phyloP scores from a whole-genome alignment of 1,140 invertebrate species.

The Lepidurus couesii region DNA sequence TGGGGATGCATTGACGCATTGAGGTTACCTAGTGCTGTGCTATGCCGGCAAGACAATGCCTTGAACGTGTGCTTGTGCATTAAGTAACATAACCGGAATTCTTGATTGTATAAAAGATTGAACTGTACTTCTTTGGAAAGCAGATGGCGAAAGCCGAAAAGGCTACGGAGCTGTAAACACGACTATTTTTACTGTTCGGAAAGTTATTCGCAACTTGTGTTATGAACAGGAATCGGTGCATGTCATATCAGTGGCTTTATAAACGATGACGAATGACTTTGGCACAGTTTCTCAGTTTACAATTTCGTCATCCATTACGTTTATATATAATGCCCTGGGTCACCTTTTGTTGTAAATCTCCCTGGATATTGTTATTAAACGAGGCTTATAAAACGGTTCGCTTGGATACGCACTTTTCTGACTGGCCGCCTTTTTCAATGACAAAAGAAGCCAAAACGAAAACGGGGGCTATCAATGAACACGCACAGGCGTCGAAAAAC shows the following conservation, averaged over 20 bases:
- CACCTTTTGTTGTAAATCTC: background rate
- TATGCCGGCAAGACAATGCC: background rate
- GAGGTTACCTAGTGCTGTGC: background rate
- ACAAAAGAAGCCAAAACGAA: background rate
- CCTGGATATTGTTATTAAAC: background rate
- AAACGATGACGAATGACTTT: background rate
- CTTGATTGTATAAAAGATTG: background rate
- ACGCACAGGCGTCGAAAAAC: slow-evolving; percentile 12
- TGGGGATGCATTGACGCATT: background rate
- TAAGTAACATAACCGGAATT: background rate
- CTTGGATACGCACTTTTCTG: background rate
- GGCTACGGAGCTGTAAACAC: background rate
- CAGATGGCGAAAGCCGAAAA: background rate
- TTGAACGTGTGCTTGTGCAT: background rate
- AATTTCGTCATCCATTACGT: background rate
- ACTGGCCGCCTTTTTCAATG: slow-evolving; percentile 5
- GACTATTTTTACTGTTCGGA: background rate
- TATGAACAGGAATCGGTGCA: background rate
- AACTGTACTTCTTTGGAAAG: background rate
- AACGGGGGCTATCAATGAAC: background rate
- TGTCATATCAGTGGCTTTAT: background rate
- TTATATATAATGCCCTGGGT: background rate
- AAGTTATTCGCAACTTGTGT: background rate
- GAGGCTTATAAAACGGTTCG: slow-evolving; percentile 16
- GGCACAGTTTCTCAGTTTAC: background rate